Evolutionary conservation across 2,888 invertebrate species (phyloP).

Genomic region (Leucoma salicis): DNA sequence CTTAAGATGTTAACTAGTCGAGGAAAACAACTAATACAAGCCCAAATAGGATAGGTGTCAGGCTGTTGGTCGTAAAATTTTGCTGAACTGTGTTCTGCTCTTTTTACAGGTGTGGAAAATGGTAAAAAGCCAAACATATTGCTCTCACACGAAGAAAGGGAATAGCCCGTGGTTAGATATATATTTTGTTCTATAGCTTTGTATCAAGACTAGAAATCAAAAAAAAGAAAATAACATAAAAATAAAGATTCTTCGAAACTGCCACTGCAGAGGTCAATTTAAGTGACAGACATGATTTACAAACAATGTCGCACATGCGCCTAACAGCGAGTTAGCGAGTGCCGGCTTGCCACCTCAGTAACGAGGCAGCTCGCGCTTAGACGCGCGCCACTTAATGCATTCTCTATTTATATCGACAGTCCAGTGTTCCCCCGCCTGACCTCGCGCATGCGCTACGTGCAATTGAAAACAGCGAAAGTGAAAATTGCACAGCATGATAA

Average conservation of each 20-base stretch:
- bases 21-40: too few species aligned
- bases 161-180: too few species aligned
- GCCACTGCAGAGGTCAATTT: slow-evolving; percentile 43
- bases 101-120: too few species aligned
- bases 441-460: slow-evolving; percentile 65
- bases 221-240: not conserved
- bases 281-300: slow-evolving; percentile 50
- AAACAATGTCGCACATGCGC: slow-evolving; percentile 68
- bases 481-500: slow-evolving; percentile 74
- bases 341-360: slow-evolving; percentile 7
- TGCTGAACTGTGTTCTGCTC: too few species aligned
- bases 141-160: too few species aligned
- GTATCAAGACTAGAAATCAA: too few species aligned
- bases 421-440: slow-evolving; percentile 38
- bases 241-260: not conserved
- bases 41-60: too few species aligned
- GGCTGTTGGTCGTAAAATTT: too few species aligned
- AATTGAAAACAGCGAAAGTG: slow-evolving; percentile 66
- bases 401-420: slow-evolving; percentile 75
- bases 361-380: slow-evolving; percentile 20
- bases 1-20: too few species aligned
- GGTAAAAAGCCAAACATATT: too few species aligned
- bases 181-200: too few species aligned
- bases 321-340: slow-evolving; percentile 6
- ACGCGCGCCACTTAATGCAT: slow-evolving; percentile 43